Conservation (phyloP, 2,113 vertebrate genomes). For the Nibea albiflora region DNA sequence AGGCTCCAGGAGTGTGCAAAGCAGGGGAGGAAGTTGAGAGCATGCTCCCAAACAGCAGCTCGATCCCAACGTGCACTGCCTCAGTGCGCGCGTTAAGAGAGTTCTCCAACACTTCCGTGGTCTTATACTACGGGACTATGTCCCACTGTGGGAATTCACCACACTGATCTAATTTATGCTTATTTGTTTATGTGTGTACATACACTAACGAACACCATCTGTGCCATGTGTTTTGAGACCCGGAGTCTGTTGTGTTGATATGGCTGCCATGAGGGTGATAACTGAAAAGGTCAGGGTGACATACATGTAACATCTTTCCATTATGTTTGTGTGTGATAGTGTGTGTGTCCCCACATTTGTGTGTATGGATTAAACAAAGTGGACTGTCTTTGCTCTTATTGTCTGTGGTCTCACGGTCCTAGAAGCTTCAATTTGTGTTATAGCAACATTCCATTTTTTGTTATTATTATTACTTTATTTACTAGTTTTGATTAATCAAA, state of each 20-base stretch:
- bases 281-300: background rate
- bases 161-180: background rate
- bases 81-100: background rate
- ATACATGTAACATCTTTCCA: background rate
- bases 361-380: background rate
- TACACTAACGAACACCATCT: background rate
- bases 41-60: background rate
- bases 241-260: conserved; percentile 1
- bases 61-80: too few relatives aligned
- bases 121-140: background rate
- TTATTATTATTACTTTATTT: background rate
- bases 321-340: background rate
- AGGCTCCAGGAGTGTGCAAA: conserved; percentile 2
- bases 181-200: conserved; percentile 8
- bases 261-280: background rate
- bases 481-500: background rate
- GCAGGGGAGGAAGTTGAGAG: conserved; percentile 7
- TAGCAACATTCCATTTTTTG: background rate
- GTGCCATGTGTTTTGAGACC: background rate
- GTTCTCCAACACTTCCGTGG: background rate
- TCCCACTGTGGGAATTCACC: background rate
- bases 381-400: background rate
- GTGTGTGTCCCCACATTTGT: background rate
- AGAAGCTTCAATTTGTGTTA: background rate
- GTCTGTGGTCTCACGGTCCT: background rate